Evolutionary conservation across 2,797 vertebrate genomes (phyloP).

Genomic region (Garrulus glandarius): DNA sequence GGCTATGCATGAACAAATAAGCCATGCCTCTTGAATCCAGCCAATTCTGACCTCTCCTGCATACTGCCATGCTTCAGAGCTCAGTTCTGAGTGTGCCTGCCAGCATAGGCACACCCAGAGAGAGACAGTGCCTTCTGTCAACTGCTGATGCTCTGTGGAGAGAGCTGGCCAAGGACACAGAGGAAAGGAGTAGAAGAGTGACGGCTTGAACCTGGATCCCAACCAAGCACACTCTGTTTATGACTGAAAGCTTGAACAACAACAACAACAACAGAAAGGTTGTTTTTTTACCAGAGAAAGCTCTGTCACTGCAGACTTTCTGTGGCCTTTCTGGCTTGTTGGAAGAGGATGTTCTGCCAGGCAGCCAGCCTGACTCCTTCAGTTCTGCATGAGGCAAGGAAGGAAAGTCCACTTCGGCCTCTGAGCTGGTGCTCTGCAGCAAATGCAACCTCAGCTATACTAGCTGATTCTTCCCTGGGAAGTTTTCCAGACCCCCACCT

Average conservation of each 20-base stretch:
- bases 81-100: constrained; percentile 45
- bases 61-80: constrained; percentile 23
- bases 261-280: not conserved
- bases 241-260: constrained; percentile 14
- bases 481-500: not conserved
- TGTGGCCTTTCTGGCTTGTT: not conserved
- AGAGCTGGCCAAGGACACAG: not conserved
- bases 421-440: not conserved
- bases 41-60: not conserved
- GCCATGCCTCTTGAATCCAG: not conserved
- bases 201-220: constrained; percentile 19
- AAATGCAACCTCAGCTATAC: not conserved
- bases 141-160: not conserved
- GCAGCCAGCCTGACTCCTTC: not conserved
- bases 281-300: not conserved
- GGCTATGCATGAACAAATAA: not conserved
- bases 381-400: not conserved
- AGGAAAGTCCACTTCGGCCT: not conserved
- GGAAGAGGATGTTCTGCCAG: constrained; percentile 21
- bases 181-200: not conserved
- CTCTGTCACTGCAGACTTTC: not conserved
- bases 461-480: not conserved
- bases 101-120: not conserved
- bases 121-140: constrained; percentile 27
- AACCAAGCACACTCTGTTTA: not conserved